Base-by-base conservation (phyloP, 2,797 vertebrate species). In the Chiloscyllium punctatum region DNA sequence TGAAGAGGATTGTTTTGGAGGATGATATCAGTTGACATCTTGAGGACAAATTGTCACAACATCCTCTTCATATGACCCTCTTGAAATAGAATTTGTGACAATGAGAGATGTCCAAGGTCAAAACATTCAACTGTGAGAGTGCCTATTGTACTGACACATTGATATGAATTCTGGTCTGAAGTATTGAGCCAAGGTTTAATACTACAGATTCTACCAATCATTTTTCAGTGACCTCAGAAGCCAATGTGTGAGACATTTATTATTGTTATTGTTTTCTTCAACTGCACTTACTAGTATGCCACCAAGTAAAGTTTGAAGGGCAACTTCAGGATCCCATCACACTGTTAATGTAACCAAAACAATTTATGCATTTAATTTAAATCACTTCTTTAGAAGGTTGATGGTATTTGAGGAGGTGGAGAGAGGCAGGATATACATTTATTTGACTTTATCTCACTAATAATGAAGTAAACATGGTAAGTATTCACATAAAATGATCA, bases 61-160 rank as follows among this genome's bases (percentile, higher is more conserved):
- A 23, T 97, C 98, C 23, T 97, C 98, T 74, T 98, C 98, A 48
- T 98, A 98, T 0, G 97, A 98, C 95, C 96, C 97, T 71, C 97
- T 97, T 0, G 97, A 98, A 95, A 97, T 97, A 96, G 97, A 98
- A 95, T 71, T 96, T 84, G 96, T 97, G 82, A 96, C 96, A 3
- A 95, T 98, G 91, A 97, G 96, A 96, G 97, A 97, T 96, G 96
- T 97, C 62, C 97, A 96, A 69, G 97, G 96, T 37, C 96, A 69
- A 7, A 96, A 96, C 62, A 68, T 98, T 86, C 96, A 95, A 95
- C 96, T 97, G 84, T 94, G 96, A 27, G 97, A 96, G 51, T 95
- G 0, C 1, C 97, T 98, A 95, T 96, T 96, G 27, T 74, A 98
- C 92, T 97, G 97, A 15, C 98, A 98, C 90, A 94, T 97, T 66